Evolutionary conservation across 23 tunicate species (phyloP), one percentile per base, ranked within the genome.

Genomic region (Oikopleura albicans): DNA sequence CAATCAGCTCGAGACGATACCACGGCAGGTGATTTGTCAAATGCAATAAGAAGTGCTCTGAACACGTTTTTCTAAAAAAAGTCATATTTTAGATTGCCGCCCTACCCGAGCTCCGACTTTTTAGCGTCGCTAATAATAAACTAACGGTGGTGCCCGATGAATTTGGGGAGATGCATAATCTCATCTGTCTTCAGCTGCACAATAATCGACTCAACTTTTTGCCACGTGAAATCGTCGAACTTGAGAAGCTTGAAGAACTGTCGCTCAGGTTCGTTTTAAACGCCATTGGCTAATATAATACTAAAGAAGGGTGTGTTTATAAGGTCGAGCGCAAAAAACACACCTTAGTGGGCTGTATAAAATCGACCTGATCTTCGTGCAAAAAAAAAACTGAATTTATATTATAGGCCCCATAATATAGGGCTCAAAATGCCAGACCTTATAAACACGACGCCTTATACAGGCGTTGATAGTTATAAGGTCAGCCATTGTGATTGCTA

Each of bases 241-340:
- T 88, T 0, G 88, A 86, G 39, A 86, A 87, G n/a, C 83, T 88
- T 34, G 88, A 76, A 36, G 91, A 88, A 49, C 66, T 88, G 41
- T 86, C 88, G 83, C 79, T 71, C 33, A 16, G 79, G 79, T 71
- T 8, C 8, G 59, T n/a, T n/a, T n/a, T n/a, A n/a, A n/a, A n/a
- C n/a, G n/a, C n/a, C n/a, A n/a, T n/a, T n/a, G n/a, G n/a, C n/a
- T n/a, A n/a, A n/a, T n/a, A n/a, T n/a, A n/a, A n/a, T n/a, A n/a
- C n/a, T n/a, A n/a, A n/a, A n/a, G n/a, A n/a, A n/a, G n/a, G n/a
- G n/a, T n/a, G n/a, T n/a, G n/a, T n/a, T n/a, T n/a, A n/a, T n/a
- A n/a, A n/a, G n/a, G n/a, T n/a, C n/a, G n/a, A n/a, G n/a, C n/a
- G n/a, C n/a, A n/a, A n/a, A n/a, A n/a, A n/a, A n/a, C n/a, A n/a